Base-by-base conservation (phyloP, 1,140 invertebrate genomes). In the Harpegnathos saltator region DNA sequence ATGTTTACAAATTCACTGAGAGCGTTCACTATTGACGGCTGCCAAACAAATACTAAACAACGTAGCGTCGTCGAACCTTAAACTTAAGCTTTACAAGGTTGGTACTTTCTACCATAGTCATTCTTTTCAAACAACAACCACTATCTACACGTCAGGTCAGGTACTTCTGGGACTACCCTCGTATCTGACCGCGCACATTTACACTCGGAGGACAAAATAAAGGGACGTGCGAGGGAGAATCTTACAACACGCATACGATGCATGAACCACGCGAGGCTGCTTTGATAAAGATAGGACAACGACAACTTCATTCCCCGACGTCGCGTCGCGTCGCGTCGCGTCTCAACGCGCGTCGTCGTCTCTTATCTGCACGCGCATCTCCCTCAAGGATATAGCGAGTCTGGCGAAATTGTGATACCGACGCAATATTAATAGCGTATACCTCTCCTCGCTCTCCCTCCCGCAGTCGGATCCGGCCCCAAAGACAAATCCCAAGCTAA, bases 401-500 rank as follows among this genome's bases (percentile, higher is more conserved):
- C 73, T 78, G 83, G 71, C 14, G 87, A 83, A 89, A 86, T 74
- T 85, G 74, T 74, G 86, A 89, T 89, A 89, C 87, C 58, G 56
- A 50, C 65, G 71, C 59, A 83, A 89, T 89, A 89, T 89, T 89
- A 85, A 88, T 89, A 82, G 87, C 73, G 69, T 80, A 52, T 68
- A 59, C 19, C 59, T 29, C 54, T 29, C 54, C 29, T 33, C 63
- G 48, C 29, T 50, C 50, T 54, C 26, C 72, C 63, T 59, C 71
- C 48, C 66, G 19, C 44, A 24, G 59, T 22, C 38, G 52, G 54
- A 78, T 74, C 62, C 73, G 83, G 50, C 78, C 86, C 87, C 38
- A 61, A 88, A 89, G 87, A 88, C 87, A 88, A 85, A 88, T 89
- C 86, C 74, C 86, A 56, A 83, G 77, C 72, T 88, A 89, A 89